Evolutionary conservation across 2,113 vertebrate genomes (phyloP), one percentile per base, ranked within the genome.

Genomic region (Aspiorhynchus laticeps): DNA sequence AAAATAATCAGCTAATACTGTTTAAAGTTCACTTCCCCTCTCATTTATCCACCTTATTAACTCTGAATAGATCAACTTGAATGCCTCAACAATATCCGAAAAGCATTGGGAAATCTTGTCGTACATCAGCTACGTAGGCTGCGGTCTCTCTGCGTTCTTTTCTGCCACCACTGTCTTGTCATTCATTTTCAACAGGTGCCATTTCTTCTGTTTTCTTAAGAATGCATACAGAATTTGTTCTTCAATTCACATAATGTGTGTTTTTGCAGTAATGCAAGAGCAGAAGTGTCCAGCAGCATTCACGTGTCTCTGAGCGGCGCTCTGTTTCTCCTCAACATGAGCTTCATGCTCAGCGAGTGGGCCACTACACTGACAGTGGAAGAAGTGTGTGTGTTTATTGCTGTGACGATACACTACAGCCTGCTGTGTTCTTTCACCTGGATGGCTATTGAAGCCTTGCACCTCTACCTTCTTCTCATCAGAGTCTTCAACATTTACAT

Each of bases 381-480:
- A 0, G 85, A 85, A 74, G 69, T 93, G 67, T 95, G 95, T n/a
- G 87, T 90, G 71, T 86, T 92, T 7, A 51, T 94, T 0, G 93
- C 94, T 3, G 91, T 90, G 4, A 17, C 84, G 71, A 92, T 94
- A 83, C 92, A 95, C 83, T 95, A 87, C 89, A 91, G 92, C 33
- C 33, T 95, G 85, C 91, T 95, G 71, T 91, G 90, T 90, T 90
- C 85, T 86, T 94, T 95, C 89, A 94, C 91, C 81, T 95, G 95
- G 95, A 94, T 95, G 93, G 91, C 92, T 75, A 88, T 95, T 19
- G 95, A 95, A 88, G 94, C 91, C 0, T 43, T 95, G 24, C 95
- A 95, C 86, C 89, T 95, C 9, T 94, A 95, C 59, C 78, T 95
- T 0, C 80, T 94, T 86, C 74, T 95, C 9, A 84, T 95, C 1